Percentiles rank a stretch among this genome's conserved stretches.
Conservation (phyloP, 2,888 invertebrate species). For the Syrphus vitripennis region DNA sequence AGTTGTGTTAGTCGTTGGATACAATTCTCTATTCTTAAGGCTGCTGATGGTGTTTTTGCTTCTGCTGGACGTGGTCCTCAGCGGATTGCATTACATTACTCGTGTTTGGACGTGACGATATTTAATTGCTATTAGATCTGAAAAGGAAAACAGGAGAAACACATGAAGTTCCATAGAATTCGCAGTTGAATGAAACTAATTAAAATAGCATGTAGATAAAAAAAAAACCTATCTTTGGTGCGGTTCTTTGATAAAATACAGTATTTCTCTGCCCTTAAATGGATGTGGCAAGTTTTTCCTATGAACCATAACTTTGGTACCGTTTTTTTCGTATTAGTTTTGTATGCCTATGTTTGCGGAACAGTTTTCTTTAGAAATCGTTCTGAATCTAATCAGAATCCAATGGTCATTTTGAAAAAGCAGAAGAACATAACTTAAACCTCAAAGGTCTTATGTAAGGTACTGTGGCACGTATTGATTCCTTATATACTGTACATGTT, state of each 20-base stretch:
- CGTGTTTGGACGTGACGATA: conserved; percentile 42
- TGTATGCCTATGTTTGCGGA: background rate
- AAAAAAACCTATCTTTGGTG: background rate
- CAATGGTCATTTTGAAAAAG: background rate
- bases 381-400: background rate
- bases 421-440: background rate
- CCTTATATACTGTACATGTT: background rate
- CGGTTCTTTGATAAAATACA: background rate
- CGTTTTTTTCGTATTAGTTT: background rate
- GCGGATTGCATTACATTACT: conserved; percentile 41
- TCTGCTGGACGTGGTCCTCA: background rate
- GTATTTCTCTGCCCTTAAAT: background rate
- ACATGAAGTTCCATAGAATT: conserved; percentile 14
- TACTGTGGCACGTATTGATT: background rate
- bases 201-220: conserved; percentile 37
- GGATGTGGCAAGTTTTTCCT: background rate
- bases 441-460: background rate
- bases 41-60: background rate
- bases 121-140: conserved; percentile 49
- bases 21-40: background rate
- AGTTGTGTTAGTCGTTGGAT: background rate
- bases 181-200: conserved; percentile 33
- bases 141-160: conserved; percentile 36
- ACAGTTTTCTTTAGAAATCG: background rate
- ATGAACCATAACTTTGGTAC: background rate